These are phyloP conservation scores for Chironomus tentans DNA, from an alignment of 2,888 invertebrate genomes.

Conservation along the genomic window DNA sequence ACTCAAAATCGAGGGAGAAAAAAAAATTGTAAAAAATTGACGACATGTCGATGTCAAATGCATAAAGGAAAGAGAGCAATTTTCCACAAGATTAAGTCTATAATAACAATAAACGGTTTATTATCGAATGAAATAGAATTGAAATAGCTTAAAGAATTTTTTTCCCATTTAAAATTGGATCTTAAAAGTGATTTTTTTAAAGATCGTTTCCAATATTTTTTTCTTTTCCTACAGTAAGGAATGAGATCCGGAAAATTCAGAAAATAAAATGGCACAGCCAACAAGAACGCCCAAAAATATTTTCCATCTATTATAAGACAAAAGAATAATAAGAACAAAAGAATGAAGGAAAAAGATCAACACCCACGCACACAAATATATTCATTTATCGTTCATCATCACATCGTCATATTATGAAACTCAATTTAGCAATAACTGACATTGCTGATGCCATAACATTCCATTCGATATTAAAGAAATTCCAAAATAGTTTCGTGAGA, in stretches of 20 bases:
- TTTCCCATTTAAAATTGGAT: not conserved
- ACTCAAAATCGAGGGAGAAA: not conserved
- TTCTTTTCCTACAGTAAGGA: not conserved
- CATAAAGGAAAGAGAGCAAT: not conserved
- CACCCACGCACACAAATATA: not conserved
- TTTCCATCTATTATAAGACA: not conserved
- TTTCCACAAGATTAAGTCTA: conserved; percentile 21
- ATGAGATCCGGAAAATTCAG: not conserved
- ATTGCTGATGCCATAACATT: not conserved
- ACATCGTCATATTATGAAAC: not conserved
- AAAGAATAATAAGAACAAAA: not conserved
- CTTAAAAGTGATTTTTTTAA: not conserved
- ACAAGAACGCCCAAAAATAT: not conserved
- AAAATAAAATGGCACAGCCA: not conserved
- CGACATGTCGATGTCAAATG: not conserved
- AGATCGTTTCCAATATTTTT: not conserved
- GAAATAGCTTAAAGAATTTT: not conserved
- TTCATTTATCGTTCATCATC: not conserved
- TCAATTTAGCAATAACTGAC: not conserved
- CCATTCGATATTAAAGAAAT: conserved; percentile 24
- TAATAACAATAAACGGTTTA: not conserved
- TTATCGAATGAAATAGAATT: not conserved
- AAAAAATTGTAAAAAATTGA: not conserved
- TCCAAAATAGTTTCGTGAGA: conserved; percentile 27
- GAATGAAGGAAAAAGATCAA: not conserved